phyloP scores from a whole-genome alignment of 2,113 vertebrate genomes.

The Hystrix brachyura region DNA sequence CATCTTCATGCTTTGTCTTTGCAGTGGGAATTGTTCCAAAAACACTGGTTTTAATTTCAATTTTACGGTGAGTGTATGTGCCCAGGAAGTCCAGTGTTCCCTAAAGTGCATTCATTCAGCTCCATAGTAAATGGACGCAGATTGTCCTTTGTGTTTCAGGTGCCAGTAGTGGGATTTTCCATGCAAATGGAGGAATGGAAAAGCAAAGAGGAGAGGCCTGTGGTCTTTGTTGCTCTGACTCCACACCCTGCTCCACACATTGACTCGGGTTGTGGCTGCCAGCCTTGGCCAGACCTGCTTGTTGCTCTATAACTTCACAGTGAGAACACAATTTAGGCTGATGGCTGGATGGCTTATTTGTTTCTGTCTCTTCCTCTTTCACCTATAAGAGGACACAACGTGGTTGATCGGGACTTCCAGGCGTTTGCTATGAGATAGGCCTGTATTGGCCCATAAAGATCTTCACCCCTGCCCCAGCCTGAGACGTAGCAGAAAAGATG shows the following conservation, averaged over 20 bases:
- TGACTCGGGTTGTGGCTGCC: background rate
- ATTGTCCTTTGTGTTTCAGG: background rate
- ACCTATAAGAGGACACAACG: background rate
- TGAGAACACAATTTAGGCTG: background rate
- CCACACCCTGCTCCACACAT: rapidly evolving
- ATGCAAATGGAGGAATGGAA: background rate
- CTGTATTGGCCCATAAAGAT: background rate
- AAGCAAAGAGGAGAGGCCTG: background rate
- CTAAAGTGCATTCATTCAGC: background rate
- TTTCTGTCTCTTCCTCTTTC: constrained; percentile 9
- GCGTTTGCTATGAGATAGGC: background rate
- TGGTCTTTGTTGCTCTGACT: background rate
- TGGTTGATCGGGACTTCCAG: background rate
- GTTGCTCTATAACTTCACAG: background rate
- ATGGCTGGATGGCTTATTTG: background rate
- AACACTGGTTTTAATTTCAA: background rate
- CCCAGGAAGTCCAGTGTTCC: background rate
- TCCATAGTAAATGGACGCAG: background rate
- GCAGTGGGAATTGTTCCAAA: background rate
- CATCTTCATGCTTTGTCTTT: constrained; percentile 3
- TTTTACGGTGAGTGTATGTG: background rate
- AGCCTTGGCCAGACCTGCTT: rapidly evolving
- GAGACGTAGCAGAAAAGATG: background rate
- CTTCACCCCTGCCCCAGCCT: background rate
- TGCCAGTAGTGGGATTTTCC: background rate